Percentiles rank a stretch among this genome's conserved stretches.
phyloP scores from a whole-genome alignment of 2,113 vertebrate genomes.

The Romanogobio albipinnatus region DNA sequence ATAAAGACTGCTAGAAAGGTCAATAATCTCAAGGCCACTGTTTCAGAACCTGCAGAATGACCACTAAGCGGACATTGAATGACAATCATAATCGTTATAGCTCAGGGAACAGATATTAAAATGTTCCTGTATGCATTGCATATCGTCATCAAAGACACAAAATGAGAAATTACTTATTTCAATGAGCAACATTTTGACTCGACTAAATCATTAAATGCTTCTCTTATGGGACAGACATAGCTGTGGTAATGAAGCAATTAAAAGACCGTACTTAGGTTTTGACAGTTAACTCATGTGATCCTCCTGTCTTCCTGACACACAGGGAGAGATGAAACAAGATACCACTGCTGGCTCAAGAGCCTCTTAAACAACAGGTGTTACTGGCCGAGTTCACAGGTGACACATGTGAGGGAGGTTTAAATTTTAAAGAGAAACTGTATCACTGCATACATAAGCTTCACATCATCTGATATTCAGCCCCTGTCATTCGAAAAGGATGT shows the following conservation, averaged over 20 bases:
- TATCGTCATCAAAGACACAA: background rate
- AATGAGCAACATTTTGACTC: background rate
- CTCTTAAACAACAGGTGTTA: conserved; percentile 75
- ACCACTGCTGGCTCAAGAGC: conserved; percentile 7
- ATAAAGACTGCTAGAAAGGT: background rate
- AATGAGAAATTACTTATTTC: background rate
- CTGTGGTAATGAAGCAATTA: conserved; percentile 60
- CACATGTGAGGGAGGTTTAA: conserved; percentile 46
- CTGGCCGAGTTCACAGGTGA: conserved; percentile 52
- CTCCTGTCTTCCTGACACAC: background rate
- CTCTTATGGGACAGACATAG: conserved; percentile 54
- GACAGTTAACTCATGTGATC: conserved; percentile 52
- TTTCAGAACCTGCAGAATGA: background rate
- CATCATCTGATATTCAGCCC: conserved; percentile 31
- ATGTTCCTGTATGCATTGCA: background rate
- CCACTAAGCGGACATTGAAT: background rate
- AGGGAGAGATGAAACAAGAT: conserved; percentile 61
- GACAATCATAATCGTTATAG: background rate
- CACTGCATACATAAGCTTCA: conserved; percentile 8
- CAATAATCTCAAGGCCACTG: background rate
- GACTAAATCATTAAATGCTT: conserved; percentile 15
- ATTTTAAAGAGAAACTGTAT: conserved; percentile 50
- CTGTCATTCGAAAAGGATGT: conserved; percentile 6
- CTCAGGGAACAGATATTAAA: background rate
- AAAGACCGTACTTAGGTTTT: conserved; percentile 53